Evolutionary conservation across 2,113 vertebrate genomes (phyloP).

Genomic region (Taurulus bubalis): DNA sequence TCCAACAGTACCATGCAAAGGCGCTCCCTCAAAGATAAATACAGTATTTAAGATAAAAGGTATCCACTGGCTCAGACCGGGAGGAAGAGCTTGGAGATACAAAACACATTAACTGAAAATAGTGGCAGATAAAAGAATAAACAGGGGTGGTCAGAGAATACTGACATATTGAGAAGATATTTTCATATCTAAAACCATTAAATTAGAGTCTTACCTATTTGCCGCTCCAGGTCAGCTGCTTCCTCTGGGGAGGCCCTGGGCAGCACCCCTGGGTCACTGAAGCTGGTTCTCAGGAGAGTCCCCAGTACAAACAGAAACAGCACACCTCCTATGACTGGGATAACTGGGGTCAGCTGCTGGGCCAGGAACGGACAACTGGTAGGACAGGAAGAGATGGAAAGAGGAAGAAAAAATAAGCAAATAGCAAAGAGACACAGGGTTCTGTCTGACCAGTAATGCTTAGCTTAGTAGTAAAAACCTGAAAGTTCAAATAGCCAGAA

Average conservation of each 20-base stretch:
- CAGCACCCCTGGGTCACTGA: constrained; percentile 95
- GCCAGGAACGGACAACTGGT: constrained; percentile 92
- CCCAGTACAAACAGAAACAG: constrained; percentile 96
- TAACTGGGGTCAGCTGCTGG: constrained; percentile 88
- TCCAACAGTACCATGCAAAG: constrained; percentile 4
- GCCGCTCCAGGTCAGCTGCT: constrained; percentile 94
- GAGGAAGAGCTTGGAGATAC: not conserved
- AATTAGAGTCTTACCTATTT: constrained; percentile 90
- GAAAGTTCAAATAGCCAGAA: not conserved
- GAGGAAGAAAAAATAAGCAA: constrained; percentile 17
- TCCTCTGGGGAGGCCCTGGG: constrained; percentile 93
- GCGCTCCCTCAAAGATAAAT: constrained; percentile 3
- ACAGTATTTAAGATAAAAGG: not conserved
- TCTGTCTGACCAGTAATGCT: not conserved
- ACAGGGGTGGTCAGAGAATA: not conserved
- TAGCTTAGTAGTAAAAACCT: not conserved
- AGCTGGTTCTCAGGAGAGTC: constrained; percentile 94
- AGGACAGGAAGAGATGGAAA: constrained; percentile 47
- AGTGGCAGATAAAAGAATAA: not conserved
- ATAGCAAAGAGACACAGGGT: not conserved
- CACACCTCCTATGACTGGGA: constrained; percentile 91
- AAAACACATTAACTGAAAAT: not conserved
- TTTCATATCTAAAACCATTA: not conserved
- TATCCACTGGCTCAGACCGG: not conserved
- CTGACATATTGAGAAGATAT: not conserved